Evolutionary conservation across 1,140 invertebrate species (phyloP).

Genomic region (Zophobas atratus): DNA sequence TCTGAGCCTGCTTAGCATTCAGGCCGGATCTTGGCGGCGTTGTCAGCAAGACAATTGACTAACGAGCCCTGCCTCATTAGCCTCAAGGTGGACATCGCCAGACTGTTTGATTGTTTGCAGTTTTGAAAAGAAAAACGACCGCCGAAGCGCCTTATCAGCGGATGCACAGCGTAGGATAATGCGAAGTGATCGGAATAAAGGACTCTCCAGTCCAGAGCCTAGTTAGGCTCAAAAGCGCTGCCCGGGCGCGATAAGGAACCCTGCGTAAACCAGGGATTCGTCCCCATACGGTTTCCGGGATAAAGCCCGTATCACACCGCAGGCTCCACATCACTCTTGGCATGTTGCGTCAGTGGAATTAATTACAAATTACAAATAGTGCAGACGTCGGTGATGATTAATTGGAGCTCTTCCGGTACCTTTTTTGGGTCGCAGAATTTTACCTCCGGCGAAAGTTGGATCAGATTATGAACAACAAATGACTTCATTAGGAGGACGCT

Average conservation of each 20-base stretch:
- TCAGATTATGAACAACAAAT: no score
- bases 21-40: constrained; percentile 56
- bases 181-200: constrained; percentile 57
- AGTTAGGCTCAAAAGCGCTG: constrained; percentile 57
- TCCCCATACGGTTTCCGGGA: constrained; percentile 44
- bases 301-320: constrained; percentile 44
- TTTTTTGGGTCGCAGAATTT: no score
- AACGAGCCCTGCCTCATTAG: constrained; percentile 60
- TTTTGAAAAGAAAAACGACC: constrained; percentile 44
- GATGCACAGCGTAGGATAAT: constrained; percentile 60
- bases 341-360: background rate
- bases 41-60: constrained; percentile 65
- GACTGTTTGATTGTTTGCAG: constrained; percentile 52
- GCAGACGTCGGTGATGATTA: no score
- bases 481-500: no score
- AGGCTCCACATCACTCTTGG: background rate
- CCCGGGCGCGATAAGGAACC: constrained; percentile 56
- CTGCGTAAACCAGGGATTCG: constrained; percentile 53
- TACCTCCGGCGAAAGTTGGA: no score
- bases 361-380: background rate
- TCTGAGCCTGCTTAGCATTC: constrained; percentile 60
- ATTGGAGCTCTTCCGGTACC: no score
- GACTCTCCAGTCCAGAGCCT: constrained; percentile 53
- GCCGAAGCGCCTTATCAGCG: constrained; percentile 54
- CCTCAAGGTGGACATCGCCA: constrained; percentile 50